Base-by-base conservation (phyloP, 1,140 invertebrate species). In the Bradysia coprophila region DNA sequence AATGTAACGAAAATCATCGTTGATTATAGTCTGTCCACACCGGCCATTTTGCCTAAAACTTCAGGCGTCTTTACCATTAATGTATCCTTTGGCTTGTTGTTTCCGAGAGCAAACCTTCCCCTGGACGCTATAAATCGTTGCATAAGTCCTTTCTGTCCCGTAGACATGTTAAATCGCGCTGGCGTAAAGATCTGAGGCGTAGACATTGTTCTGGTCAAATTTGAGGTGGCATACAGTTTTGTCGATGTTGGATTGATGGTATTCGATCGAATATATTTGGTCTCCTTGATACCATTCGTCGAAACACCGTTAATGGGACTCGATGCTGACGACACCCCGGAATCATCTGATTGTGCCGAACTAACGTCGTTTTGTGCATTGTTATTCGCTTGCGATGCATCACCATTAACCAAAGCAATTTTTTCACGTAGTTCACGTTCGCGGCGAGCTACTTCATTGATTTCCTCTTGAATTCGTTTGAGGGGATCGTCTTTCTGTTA, bases 61-160 rank as follows among this genome's bases (percentile, higher is more conserved):
- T 8, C 28, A 31, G 8, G 28, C 28, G 8, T 40, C 10, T 34
- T 32, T 37, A 43, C 34, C 42, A 43, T 24, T 28, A 43, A 28
- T 20, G 32, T 28, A 28, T 43, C 21, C 4, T 21, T 13, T 11
- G 10, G 16, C 23, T 22, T 21, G 11, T 22, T 39, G 18, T 10
- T 18, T 6, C 6, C 18, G 18, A 61, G 51, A 38, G 57, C 57
- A 43, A 80, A 50, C 49, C 75, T 78, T 16, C 79, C 80, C 19
- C 77, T 72, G 4, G 73, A 78, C 8, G 76, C 75, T 38, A 83
- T 71, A 49, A 83, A 83, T 43, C 78, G 69, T 48, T 82, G 76
- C 80, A 83, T 83, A 24, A 83, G 65, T 1, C 76, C 77, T 51
- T 75, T 77, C 37, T 76, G 74, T n/a, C 68, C 68, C 0, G 64